Base-by-base conservation (phyloP, 2,797 vertebrate genomes). In the Sylvilagus floridanus region DNA sequence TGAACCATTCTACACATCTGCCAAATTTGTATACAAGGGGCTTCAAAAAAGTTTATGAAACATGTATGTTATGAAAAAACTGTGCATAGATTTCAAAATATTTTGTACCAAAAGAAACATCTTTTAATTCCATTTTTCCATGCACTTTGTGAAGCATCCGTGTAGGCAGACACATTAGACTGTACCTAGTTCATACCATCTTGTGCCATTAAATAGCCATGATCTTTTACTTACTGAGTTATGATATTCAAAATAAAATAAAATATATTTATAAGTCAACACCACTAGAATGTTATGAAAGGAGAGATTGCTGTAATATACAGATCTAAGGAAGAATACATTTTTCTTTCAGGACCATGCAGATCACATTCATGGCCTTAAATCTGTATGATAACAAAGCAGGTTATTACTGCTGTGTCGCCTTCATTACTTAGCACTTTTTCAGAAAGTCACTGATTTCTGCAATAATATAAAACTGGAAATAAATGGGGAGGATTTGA, bases 401-500 rank as follows among this genome's bases (percentile, higher is more conserved):
- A 2, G 0, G 16, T 52, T 66, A 28, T 32, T 26, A 54, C 17
- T 60, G 2, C 52, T 95, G 26, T 54, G 26, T 22, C 28, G 5
- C 12, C 54, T 17, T 82, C 42, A 21, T 88, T 37, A 66, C 26
- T 24, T 4, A 35, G 32, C 5, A 47, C 28, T 85, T 73, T 54
- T 30, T 65, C 9, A 75, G 52, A 79, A 79, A 90, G 77, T 69
- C 60, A 28, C 24, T 77, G 42, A 84, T 24, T 50, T 60, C 42
- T 63, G 22, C 28, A 13, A 26, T 72, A 68, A 72, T 37, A 57
- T 28, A 81, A 86, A 90, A 68, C 24, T 72, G 71, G 90, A 95
- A 88, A 76, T 60, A 84, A 88, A 68, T 21, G 84, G 22, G 75
- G 69, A 87, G 52, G 75, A 30, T 71, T 65, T 68, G 68, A 91